Evolutionary conservation across 2,888 invertebrate species (phyloP).

Genomic region (Trichogramma dendrolimi): DNA sequence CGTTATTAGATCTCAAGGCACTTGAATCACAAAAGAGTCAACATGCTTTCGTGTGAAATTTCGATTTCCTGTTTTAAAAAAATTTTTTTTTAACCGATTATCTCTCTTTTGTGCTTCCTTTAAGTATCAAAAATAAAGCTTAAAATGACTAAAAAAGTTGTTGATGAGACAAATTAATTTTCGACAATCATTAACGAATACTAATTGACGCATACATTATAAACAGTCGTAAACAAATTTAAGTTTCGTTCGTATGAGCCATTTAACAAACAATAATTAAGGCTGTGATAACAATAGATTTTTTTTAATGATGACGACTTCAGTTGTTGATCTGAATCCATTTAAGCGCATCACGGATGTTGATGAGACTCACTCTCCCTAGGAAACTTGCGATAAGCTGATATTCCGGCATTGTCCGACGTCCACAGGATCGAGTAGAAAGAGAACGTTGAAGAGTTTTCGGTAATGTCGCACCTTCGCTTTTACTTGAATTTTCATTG

Average conservation of each 20-base stretch:
- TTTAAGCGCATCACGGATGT: constrained; percentile 60
- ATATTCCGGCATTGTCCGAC: constrained; percentile 69
- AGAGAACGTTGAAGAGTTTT: constrained; percentile 33
- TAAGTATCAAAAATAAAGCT: constrained; percentile 42
- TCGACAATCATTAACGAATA: no score
- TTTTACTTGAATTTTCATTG: constrained; percentile 2
- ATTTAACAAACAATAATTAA: neutral
- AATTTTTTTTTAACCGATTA: neutral
- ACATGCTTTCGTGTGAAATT: constrained; percentile 4
- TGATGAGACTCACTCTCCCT: constrained; percentile 60
- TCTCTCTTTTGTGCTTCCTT: constrained; percentile 32
- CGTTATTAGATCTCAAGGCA: constrained; percentile 31
- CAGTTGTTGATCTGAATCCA: constrained; percentile 58
- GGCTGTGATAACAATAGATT: constrained; percentile 10
- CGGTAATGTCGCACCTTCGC: constrained; percentile 1
- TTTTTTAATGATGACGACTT: neutral
- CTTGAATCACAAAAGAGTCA: constrained; percentile 33
- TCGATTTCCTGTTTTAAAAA: neutral
- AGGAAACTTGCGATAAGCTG: constrained; percentile 69
- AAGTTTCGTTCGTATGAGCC: neutral
- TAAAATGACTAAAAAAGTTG: constrained; percentile 11
- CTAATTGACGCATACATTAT: constrained; percentile 1
- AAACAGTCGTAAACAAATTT: constrained; percentile 3
- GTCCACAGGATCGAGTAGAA: constrained; percentile 49
- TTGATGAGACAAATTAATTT: no score